Base-by-base conservation (phyloP, 2,797 vertebrate species). In the Chiloscyllium punctatum region DNA sequence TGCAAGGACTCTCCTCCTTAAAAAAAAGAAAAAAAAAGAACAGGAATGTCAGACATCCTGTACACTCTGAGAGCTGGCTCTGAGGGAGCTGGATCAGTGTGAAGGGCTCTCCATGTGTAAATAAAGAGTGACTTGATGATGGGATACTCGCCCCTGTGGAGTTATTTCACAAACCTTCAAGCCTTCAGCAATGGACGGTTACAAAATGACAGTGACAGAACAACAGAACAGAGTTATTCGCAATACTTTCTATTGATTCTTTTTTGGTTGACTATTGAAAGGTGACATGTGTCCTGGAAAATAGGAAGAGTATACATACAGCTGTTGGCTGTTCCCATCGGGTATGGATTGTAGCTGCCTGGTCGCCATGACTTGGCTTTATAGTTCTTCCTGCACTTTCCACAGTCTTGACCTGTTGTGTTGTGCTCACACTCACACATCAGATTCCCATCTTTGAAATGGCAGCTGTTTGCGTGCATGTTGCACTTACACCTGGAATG, bases 351-450 rank as follows among this genome's bases (percentile, higher is more conserved):
- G 97, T 99, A 99, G 97, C 99, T 99, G 33, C 99, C 99, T 0
- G 99, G 97, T 96, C 99, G 98, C 99, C 99, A 99, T 77, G 98
- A 99, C 96, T 98, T 98, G 96, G 99, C 98, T 96, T 99, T 99
- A 97, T 98, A 99, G 97, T 98, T 99, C 97, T 98, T 99, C 97
- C 97, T 99, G 98, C 99, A 99, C 97, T 98, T 98, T 97, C 99
- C 98, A 0, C 99, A 99, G 98, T 99, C 99, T 96, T 98, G 99
- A 87, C 99, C 99, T 0, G 99, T 99, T 96, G 99, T 99, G 98
- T 99, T 99, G 98, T 99, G 99, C 96, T 99, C 99, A 5, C 99
- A 99, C 97, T 99, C 98, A 2, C 99, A 99, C 98, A 99, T 98
- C 66, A 99, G 98, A 97, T 98, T 98, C 96, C 99, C 99, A 11